Percentiles rank a stretch among this genome's conserved stretches.
Evolutionary conservation across 2,113 vertebrate genomes (phyloP).

Genomic region (Embiotoca jacksoni): DNA sequence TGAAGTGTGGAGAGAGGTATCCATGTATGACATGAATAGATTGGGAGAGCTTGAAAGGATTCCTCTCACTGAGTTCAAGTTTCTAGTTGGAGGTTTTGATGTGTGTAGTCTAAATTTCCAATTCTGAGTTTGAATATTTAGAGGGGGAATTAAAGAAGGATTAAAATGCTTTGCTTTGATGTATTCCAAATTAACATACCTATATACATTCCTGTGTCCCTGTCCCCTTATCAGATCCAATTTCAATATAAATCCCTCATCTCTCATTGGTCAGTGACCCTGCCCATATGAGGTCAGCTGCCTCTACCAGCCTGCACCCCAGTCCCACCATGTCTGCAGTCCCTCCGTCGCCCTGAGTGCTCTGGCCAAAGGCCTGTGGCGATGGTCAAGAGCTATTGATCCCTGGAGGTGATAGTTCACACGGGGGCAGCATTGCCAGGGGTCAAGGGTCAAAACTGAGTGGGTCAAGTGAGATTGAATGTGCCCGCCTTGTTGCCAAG

Average conservation of each 20-base stretch:
- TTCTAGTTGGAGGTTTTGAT: conserved; percentile 32
- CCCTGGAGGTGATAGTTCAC: conserved; percentile 77
- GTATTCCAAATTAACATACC: conserved; percentile 11
- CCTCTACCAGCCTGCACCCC: conserved; percentile 29
- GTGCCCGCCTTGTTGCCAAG: conserved; percentile 76
- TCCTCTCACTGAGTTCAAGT: conserved; percentile 14
- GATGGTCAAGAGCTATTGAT: conserved; percentile 79
- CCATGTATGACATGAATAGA: conserved; percentile 59
- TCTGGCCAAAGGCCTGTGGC: conserved; percentile 56
- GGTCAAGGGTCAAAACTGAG: conserved; percentile 73
- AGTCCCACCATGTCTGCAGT: conserved; percentile 20
- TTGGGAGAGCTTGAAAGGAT: conserved; percentile 41
- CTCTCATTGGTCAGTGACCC: conserved; percentile 46
- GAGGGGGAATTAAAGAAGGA: not conserved
- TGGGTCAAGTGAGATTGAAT: conserved; percentile 83
- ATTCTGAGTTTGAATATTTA: conserved; percentile 28
- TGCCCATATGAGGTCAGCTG: conserved; percentile 45
- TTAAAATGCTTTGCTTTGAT: conserved; percentile 29
- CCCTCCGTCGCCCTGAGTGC: not conserved
- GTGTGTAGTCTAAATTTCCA: conserved; percentile 10
- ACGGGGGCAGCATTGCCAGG: conserved; percentile 38
- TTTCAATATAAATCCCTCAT: conserved; percentile 40
- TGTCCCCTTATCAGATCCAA: conserved; percentile 10
- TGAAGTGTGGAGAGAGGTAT: conserved; percentile 43
- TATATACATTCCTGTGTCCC: not conserved